Conservation (phyloP, 2,797 vertebrate species). For the Melopsittacus undulatus region DNA sequence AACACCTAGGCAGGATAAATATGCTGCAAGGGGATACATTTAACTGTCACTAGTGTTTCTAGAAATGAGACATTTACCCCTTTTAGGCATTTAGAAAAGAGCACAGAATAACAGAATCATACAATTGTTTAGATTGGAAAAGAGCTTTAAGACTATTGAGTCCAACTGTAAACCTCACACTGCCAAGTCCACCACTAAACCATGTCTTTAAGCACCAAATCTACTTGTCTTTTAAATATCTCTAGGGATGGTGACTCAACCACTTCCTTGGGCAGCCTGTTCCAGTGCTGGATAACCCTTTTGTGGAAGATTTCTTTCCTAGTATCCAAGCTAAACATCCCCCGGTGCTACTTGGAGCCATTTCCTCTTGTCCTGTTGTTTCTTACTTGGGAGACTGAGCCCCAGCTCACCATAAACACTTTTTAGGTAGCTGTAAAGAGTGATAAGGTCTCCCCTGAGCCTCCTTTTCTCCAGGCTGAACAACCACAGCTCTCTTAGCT, state of each 20-base stretch:
- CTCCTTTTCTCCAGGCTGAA: not conserved
- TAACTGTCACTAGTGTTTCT: not conserved
- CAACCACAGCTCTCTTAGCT: not conserved
- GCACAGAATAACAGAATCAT: not conserved
- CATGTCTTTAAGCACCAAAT: not conserved
- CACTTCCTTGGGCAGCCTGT: not conserved
- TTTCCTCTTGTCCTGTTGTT: not conserved
- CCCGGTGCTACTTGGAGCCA: not conserved
- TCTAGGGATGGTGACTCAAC: not conserved
- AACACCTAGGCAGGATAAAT: not conserved
- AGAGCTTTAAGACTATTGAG: not conserved
- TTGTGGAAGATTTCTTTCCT: not conserved
- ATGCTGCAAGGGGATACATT: not conserved
- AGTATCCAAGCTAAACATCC: not conserved
- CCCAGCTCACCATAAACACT: not conserved
- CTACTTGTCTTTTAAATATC: not conserved
- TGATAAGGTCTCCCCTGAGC: not conserved
- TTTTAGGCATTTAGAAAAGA: not conserved
- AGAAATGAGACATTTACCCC: not conserved
- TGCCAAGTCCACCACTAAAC: not conserved
- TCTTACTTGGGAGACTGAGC: not conserved
- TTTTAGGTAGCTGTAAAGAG: not conserved
- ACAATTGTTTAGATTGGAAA: not conserved
- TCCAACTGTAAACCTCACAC: not conserved
- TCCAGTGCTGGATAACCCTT: not conserved